Evolutionary conservation across 2,888 invertebrate species (phyloP), one percentile per base, ranked within the genome.

Genomic region (Tipula unca): DNA sequence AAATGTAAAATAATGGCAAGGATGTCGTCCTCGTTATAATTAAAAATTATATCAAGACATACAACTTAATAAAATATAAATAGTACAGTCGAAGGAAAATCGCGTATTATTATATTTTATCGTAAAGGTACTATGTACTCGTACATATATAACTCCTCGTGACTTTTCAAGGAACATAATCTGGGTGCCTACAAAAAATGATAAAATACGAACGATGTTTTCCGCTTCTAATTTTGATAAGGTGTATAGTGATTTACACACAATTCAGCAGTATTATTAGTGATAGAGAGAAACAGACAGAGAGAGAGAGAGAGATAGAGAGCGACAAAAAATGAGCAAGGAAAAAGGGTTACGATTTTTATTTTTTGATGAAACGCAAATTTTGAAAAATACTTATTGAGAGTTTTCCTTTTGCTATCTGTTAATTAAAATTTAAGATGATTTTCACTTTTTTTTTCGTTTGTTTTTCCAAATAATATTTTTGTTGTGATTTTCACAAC

Each of bases 381-480:
- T 25, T 69, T 69, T 69, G 20, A 8, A 25, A 69, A 69, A 69
- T 25, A 25, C 69, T 69, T 25, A 25, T 69, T 69, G 8, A 69
- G 25, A 25, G 8, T 69, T 69, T 69, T 48, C n/a, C 48, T 39
- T 48, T 25, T 69, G 25, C 69, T 69, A 69, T 25, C 48, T 54
- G 69, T 69, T 69, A 69, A 69, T 69, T 69, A 69, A 69, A 25
- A 69, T 69, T 69, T 69, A 69, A 69, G 69, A 69, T 69, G 69
- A 25, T 69, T 69, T 69, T 69, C 69, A 25, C 25, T 69, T 69
- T 69, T 69, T 48, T n/a, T 48, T 69, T 54, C 48, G 10, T 69
- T 69, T 69, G 25, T 48, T n/a, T 48, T 69, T 54, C 48, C 17
- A 17, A 54, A 20, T 54, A 17, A n/a, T 54, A 54, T 17, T 54